A percentile compares a stretch with the other conserved stretches of the same genome.
phyloP scores from a whole-genome alignment of 1,140 invertebrate species.

The Eupeodes corollae region DNA sequence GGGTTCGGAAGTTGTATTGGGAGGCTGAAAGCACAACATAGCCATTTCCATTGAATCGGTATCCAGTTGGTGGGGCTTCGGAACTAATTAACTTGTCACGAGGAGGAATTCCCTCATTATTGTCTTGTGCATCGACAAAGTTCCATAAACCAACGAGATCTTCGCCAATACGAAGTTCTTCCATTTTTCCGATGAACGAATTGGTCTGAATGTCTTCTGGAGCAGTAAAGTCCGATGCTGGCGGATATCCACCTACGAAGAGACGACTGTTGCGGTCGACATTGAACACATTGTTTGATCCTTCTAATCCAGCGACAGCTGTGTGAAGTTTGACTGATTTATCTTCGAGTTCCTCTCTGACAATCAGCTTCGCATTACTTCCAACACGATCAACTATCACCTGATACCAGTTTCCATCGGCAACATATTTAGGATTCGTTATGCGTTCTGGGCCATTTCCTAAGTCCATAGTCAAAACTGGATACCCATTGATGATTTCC shows the following conservation, averaged over 20 bases:
- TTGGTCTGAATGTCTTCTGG: conserved; percentile 55
- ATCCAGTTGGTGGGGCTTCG: conserved; percentile 46
- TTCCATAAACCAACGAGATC: conserved; percentile 90
- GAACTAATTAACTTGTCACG: conserved; percentile 30
- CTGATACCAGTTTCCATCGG: conserved; percentile 85
- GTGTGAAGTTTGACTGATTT: conserved; percentile 38
- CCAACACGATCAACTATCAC: conserved; percentile 78
- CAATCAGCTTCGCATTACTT: conserved; percentile 64
- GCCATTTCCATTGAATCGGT: conserved; percentile 76
- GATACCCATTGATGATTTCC: conserved; percentile 78
- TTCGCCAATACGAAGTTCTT: conserved; percentile 81
- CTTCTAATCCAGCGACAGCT: conserved; percentile 49
- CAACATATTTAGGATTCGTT: conserved; percentile 60
- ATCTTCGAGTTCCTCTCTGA: conserved; percentile 61
- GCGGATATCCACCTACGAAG: conserved; percentile 80
- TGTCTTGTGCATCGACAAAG: conserved; percentile 68
- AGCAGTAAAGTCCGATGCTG: conserved; percentile 52
- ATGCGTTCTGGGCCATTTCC: conserved; percentile 72
- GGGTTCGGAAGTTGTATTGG: conserved; percentile 42
- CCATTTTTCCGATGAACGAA: conserved; percentile 80
- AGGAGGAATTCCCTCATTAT: conserved; percentile 58
- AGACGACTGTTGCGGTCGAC: conserved; percentile 78
- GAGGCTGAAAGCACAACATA: conserved; percentile 59
- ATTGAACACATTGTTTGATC: conserved; percentile 72
- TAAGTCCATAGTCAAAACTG: conserved; percentile 75